These are phyloP conservation scores for Holothuria leucospilota DNA, from an alignment of 53 echinoderm and acorn worm species.

Conservation along the genomic window DNA sequence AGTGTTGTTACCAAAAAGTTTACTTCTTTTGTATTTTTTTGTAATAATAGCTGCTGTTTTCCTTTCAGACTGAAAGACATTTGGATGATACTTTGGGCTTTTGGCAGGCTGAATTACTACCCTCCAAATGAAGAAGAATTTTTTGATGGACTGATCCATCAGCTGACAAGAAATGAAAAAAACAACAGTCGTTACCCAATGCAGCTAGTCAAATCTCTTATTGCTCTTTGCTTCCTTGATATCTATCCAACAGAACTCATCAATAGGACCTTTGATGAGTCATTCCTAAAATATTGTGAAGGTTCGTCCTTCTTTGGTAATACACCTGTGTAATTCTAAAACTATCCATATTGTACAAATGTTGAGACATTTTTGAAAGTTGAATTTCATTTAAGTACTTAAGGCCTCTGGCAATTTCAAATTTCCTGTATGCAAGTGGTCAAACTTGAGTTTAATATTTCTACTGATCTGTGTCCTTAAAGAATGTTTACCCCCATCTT, in stretches of 20 bases:
- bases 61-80: conserved; percentile 68
- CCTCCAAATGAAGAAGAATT: conserved; percentile 63
- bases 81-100: conserved; percentile 77
- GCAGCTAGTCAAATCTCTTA: conserved; percentile 67
- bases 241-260: conserved; percentile 71
- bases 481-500: too few species aligned
- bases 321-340: too few species aligned
- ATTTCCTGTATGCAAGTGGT: too few species aligned
- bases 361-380: too few species aligned
- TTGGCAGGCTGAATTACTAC: conserved; percentile 78
- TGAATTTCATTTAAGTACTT: too few species aligned
- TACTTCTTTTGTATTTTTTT: too few species aligned
- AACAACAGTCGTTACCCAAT: not conserved
- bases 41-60: not conserved
- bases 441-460: too few species aligned
- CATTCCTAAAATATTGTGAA: conserved; percentile 54
- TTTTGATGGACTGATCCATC: conserved; percentile 46
- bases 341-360: too few species aligned
- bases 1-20: too few species aligned
- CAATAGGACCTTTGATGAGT: conserved; percentile 65
- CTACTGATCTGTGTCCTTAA: too few species aligned
- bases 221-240: conserved; percentile 76
- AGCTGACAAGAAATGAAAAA: conserved; percentile 28
- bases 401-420: too few species aligned
- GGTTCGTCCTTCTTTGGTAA: conserved; percentile 38